A percentile compares a stretch with the other conserved stretches of the same genome.
phyloP scores from a whole-genome alignment of 2,888 invertebrate genomes.

The Cylindroiulus punctatus region DNA sequence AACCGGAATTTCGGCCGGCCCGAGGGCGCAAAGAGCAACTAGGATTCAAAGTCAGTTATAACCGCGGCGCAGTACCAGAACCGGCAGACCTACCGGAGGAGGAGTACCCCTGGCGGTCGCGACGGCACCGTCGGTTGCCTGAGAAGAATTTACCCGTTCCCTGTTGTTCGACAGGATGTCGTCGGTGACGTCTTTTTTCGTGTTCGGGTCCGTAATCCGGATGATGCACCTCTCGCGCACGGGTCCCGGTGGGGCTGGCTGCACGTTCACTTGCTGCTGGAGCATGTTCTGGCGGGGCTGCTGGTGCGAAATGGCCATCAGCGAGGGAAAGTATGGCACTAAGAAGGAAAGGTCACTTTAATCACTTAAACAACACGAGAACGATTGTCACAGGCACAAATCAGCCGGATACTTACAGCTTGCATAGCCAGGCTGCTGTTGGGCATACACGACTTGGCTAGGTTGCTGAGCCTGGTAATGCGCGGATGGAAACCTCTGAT shows the following conservation, averaged over 20 bases:
- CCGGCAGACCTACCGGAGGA: conserved; percentile 37
- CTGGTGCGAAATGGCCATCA: not conserved
- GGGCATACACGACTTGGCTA: not conserved
- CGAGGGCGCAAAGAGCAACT: no score
- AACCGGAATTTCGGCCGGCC: no score
- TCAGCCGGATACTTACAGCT: not conserved
- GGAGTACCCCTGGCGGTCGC: conserved; percentile 52
- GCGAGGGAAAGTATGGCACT: not conserved
- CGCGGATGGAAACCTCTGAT: not conserved
- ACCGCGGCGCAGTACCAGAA: no score
- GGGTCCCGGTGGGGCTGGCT: not conserved
- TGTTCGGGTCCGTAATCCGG: conserved; percentile 50
- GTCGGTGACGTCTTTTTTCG: conserved; percentile 51
- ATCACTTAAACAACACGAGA: no score
- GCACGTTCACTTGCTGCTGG: not conserved
- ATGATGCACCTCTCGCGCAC: conserved; percentile 48
- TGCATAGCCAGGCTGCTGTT: not conserved
- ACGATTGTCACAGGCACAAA: not conserved
- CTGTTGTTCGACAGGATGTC: conserved; percentile 27
- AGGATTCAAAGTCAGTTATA: no score
- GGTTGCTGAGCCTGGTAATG: not conserved
- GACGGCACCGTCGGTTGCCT: conserved; percentile 22
- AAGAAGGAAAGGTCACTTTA: no score
- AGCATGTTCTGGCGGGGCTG: not conserved
- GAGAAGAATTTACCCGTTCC: not conserved